Evolutionary conservation across 2,797 vertebrate genomes (phyloP).

Genomic region (Balearica regulorum): DNA sequence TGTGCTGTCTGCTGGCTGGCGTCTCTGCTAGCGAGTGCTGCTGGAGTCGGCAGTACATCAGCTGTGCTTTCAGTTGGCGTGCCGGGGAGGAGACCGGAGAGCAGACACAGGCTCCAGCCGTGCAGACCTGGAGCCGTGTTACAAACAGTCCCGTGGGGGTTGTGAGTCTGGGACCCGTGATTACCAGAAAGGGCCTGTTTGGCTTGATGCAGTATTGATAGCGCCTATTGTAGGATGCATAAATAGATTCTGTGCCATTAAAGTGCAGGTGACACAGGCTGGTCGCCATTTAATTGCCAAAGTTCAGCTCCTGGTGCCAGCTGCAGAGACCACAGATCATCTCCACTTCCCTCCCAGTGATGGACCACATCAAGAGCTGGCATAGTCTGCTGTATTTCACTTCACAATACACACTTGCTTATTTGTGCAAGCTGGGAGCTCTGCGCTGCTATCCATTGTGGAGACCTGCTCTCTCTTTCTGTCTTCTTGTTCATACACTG

Average conservation of each 20-base stretch:
- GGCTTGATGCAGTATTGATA: background rate
- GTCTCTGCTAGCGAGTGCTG: background rate
- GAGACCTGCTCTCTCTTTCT: background rate
- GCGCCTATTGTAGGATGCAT: background rate
- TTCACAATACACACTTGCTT: background rate
- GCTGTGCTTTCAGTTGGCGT: background rate
- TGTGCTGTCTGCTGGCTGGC: background rate
- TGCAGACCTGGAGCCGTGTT: background rate
- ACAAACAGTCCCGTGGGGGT: background rate
- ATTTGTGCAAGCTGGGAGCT: background rate
- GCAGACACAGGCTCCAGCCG: background rate
- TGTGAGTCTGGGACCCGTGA: background rate
- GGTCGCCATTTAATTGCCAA: background rate
- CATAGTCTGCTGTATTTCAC: background rate
- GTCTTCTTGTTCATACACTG: background rate
- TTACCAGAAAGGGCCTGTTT: background rate
- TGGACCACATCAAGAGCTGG: background rate
- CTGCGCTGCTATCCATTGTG: fast-evolving
- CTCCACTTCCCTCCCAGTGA: background rate
- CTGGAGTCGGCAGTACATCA: background rate
- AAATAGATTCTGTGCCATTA: background rate
- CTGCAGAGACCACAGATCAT: background rate
- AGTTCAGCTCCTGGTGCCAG: background rate
- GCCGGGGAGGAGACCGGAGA: background rate
- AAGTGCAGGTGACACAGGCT: background rate